Conservation (phyloP, 2,797 vertebrate species). For the Nyctalus aviator region DNA sequence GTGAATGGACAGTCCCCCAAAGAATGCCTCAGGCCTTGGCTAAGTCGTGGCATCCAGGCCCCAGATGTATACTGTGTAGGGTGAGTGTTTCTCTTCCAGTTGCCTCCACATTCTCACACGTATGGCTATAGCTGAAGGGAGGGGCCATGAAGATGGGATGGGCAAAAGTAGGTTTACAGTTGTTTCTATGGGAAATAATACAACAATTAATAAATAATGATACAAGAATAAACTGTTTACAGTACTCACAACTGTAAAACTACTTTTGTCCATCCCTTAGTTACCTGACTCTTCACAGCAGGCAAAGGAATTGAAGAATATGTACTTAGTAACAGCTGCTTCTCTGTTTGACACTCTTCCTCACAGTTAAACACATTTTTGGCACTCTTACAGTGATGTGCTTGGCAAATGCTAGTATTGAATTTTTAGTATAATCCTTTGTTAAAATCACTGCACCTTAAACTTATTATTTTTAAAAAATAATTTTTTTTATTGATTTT, state of each 20-base stretch:
- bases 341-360: neutral
- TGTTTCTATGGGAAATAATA: neutral
- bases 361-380: neutral
- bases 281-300: neutral
- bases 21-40: slow-evolving; percentile 94
- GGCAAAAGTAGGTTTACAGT: neutral
- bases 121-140: neutral
- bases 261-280: neutral
- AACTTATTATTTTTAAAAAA: slow-evolving; percentile 15
- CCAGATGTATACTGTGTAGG: slow-evolving; percentile 98
- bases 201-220: neutral
- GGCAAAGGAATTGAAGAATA: slow-evolving; percentile 1
- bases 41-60: slow-evolving; percentile 89
- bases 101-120: rapidly evolving
- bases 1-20: slow-evolving; percentile 96
- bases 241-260: neutral
- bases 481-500: no score
- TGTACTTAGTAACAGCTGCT: neutral
- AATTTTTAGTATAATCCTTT: slow-evolving; percentile 38
- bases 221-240: neutral
- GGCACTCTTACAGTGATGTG: slow-evolving; percentile 5
- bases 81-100: slow-evolving; percentile 85
- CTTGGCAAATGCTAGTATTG: slow-evolving; percentile 16
- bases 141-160: neutral
- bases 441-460: slow-evolving; percentile 2